Evolutionary conservation across 2,113 vertebrate genomes (phyloP).

Genomic region (Protomyctophum bolini): DNA sequence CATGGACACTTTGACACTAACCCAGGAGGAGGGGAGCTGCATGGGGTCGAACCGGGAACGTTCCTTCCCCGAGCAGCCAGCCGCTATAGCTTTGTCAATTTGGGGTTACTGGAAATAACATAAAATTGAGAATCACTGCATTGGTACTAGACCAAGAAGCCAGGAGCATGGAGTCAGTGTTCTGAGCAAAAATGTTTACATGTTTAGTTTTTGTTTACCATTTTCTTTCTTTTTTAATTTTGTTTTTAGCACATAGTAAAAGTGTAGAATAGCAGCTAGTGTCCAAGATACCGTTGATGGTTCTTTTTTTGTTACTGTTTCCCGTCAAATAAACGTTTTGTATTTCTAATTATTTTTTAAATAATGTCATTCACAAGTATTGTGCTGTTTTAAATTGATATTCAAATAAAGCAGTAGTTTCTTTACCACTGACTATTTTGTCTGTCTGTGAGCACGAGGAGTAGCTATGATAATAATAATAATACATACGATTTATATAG

Average conservation of each 20-base stretch:
- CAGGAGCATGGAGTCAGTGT: no score
- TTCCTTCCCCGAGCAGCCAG: not conserved
- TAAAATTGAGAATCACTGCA: not conserved
- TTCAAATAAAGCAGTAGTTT: slow-evolving; percentile 43
- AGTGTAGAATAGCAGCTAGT: slow-evolving; percentile 35
- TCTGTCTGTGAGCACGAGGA: not conserved
- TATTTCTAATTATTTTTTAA: slow-evolving; percentile 13
- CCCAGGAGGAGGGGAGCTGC: no score
- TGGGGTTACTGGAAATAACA: not conserved
- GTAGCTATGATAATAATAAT: not conserved
- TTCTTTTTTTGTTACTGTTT: slow-evolving; percentile 25
- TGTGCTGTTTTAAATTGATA: slow-evolving; percentile 9
- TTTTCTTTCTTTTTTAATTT: not conserved
- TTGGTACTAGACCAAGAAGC: no score
- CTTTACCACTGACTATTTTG: slow-evolving; percentile 8
- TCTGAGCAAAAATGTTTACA: slow-evolving; percentile 47
- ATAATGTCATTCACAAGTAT: slow-evolving; percentile 20
- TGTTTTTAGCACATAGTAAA: slow-evolving; percentile 21
- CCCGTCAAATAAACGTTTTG: not conserved
- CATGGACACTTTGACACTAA: no score
- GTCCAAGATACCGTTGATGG: slow-evolving; percentile 20
- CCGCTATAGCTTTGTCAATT: not conserved
- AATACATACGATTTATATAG: no score
- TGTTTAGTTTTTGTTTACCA: slow-evolving; percentile 48
- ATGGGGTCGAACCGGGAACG: no score